Evolutionary conservation across 2,888 invertebrate genomes (phyloP), one percentile per base, ranked within the genome.

Genomic region (Phortica magna): DNA sequence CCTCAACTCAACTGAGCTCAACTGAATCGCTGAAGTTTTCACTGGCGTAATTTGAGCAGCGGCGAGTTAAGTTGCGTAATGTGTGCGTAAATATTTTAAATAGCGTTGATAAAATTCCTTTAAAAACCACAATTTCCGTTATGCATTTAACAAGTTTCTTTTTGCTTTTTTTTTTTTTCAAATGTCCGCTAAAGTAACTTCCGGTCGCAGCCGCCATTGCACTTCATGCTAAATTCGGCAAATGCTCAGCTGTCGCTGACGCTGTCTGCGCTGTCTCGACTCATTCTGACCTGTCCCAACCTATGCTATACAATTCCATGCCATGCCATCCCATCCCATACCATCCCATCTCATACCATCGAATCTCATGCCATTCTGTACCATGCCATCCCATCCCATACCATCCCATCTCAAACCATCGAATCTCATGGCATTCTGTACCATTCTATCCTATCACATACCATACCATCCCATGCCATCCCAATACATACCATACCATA

Each of bases 161-260:
- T n/a, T n/a, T n/a, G n/a, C n/a, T n/a, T n/a, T n/a, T n/a, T n/a
- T n/a, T n/a, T n/a, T 14, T 17, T 42, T 42, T 42, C 42, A 67
- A 67, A 17, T 43, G 70, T 71, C 70, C 42, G 53, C 53, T 71
- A 71, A 71, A 71, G 53, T 71, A 31, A 71, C 53, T 71, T 71
- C 53, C 70, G 55, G 31, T 71, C 55, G 2, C 31, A 31, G 31
- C 31, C 31, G 31, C 31, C 31, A 31, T 31, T 31, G 31, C 31
- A 4, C 5, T 31, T 31, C 68, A 14, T 43, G 48, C 14, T 43
- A 19, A 42, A 48, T 43, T 42, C 68, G 17, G n/a, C n/a, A n/a
- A n/a, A n/a, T 17, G 31, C 65, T 39, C n/a, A n/a, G n/a, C n/a
- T n/a, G n/a, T n/a, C n/a, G n/a, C n/a, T n/a, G n/a, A n/a, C n/a